These are phyloP conservation scores for Coregonus clupeaformis DNA, from an alignment of 2,113 vertebrate species.

Conservation along the genomic window DNA sequence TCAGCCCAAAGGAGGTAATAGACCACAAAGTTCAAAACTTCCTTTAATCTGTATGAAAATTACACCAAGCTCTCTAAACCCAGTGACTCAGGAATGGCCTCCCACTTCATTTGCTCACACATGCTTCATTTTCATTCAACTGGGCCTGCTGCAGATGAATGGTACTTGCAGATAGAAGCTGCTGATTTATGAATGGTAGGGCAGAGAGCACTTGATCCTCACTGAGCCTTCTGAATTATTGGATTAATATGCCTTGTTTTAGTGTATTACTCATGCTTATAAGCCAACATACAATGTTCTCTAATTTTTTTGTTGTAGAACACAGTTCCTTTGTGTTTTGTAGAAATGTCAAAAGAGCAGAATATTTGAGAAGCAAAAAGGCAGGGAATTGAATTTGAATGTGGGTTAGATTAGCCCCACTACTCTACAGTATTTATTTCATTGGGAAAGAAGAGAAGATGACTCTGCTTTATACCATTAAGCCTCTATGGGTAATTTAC, in stretches of 20 bases:
- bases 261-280: slow-evolving; percentile 51
- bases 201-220: slow-evolving; percentile 62
- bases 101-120: not conserved
- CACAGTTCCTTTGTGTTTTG: too few species aligned
- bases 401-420: not conserved
- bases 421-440: slow-evolving; percentile 64
- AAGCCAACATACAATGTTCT: too few species aligned
- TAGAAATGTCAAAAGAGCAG: too few species aligned
- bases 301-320: too few species aligned
- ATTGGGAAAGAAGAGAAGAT: slow-evolving; percentile 56
- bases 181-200: slow-evolving; percentile 26
- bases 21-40: too few species aligned
- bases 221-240: slow-evolving; percentile 74
- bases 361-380: too few species aligned
- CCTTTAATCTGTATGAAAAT: not conserved
- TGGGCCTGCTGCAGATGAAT: not conserved
- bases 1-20: too few species aligned
- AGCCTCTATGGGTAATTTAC: slow-evolving; percentile 7
- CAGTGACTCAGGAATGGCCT: not conserved
- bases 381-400: too few species aligned
- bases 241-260: slow-evolving; percentile 69
- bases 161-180: not conserved
- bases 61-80: not conserved
- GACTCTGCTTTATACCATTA: slow-evolving; percentile 14
- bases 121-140: not conserved